A percentile compares a stretch with the other conserved stretches of the same genome.
These are phyloP conservation scores for Fabriciana adippe DNA, from an alignment of 2,888 invertebrate genomes.

Conservation along the genomic window DNA sequence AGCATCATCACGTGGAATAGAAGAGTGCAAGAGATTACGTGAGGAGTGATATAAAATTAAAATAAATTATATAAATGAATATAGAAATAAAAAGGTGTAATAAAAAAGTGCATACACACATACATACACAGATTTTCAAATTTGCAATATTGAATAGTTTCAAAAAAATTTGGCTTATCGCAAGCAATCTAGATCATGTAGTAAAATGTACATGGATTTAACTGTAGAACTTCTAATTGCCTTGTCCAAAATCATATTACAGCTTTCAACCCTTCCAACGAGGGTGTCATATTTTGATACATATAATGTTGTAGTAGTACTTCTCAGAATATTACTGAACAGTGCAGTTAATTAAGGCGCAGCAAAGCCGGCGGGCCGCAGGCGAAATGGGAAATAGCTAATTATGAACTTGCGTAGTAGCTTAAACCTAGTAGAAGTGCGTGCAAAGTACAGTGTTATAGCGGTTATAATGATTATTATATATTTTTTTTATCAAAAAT, in stretches of 20 bases:
- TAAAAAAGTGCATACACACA: too few relatives aligned
- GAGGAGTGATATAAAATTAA: too few relatives aligned
- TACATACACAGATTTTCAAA: too few relatives aligned
- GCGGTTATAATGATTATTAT: conserved; percentile 37
- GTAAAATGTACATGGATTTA: conserved; percentile 7
- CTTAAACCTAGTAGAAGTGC: conserved; percentile 57
- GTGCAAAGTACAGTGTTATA: conserved; percentile 38
- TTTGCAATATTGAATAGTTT: too few relatives aligned
- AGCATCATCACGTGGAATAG: too few relatives aligned
- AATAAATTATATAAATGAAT: too few relatives aligned
- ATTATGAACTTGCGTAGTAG: conserved; percentile 77
- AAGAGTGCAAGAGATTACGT: too few relatives aligned
- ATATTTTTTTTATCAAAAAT: conserved; percentile 1
- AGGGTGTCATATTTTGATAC: conserved; percentile 33
- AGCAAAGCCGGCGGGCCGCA: conserved; percentile 64
- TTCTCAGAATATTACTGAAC: conserved; percentile 42
- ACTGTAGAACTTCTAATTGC: conserved; percentile 8
- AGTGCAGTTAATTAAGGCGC: conserved; percentile 75
- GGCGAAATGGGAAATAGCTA: conserved; percentile 79
- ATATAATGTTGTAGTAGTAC: conserved; percentile 33
- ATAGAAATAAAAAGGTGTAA: too few relatives aligned
- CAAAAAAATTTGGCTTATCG: neutral
- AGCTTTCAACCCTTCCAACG: conserved; percentile 27
- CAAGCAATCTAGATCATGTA: neutral
- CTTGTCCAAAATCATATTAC: conserved; percentile 20